Evolutionary conservation across 2,888 invertebrate species (phyloP).

Genomic region (Ochropleura leucogaster): DNA sequence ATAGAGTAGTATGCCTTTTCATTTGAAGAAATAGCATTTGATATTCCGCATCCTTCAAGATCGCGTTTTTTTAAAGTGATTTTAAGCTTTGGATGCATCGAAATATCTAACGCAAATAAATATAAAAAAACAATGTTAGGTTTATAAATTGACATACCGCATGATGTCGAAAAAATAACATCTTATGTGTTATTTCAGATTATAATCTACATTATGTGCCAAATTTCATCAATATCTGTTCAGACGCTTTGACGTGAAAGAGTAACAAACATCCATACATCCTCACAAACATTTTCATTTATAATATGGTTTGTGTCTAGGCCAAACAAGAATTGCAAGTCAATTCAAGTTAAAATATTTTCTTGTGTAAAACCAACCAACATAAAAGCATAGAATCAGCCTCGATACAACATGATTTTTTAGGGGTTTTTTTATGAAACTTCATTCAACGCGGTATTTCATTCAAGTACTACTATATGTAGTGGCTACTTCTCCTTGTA

Average conservation of each 20-base stretch:
- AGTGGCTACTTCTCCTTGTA: not conserved
- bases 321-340: not conserved
- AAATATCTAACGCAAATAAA: not conserved
- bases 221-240: too few species aligned
- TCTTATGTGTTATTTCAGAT: too few species aligned
- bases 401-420: too few species aligned
- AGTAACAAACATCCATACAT: not conserved
- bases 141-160: not conserved
- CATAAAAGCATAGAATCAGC: not conserved
- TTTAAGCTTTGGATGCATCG: not conserved
- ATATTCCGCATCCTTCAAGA: not conserved
- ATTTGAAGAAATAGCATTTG: not conserved
- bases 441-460: not conserved
- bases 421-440: not conserved
- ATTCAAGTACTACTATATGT: not conserved
- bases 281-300: not conserved
- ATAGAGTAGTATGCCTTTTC: too few species aligned
- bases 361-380: not conserved
- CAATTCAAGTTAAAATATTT: accelerated
- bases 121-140: too few species aligned
- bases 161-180: too few species aligned
- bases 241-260: too few species aligned
- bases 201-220: too few species aligned
- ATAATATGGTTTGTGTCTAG: not conserved
- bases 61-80: not conserved